These are phyloP conservation scores for Diachrysia chrysitis DNA, from an alignment of 2,888 invertebrate species.

Conservation along the genomic window DNA sequence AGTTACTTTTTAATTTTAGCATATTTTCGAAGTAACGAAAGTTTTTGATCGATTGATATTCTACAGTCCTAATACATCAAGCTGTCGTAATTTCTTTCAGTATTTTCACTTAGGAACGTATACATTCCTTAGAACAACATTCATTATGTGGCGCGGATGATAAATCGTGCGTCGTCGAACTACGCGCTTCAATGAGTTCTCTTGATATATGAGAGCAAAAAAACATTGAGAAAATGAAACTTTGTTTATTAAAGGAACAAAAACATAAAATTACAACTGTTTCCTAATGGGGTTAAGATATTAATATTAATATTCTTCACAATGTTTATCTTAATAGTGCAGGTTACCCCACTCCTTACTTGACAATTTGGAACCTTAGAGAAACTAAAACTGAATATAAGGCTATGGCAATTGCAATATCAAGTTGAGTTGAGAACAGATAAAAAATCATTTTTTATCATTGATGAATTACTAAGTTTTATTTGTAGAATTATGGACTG, in stretches of 20 bases:
- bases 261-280: slow-evolving; percentile 9
- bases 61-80: slow-evolving; percentile 35
- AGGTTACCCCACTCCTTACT: neutral
- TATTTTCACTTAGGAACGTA: slow-evolving; percentile 47
- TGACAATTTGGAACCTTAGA: neutral
- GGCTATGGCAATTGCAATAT: too few species aligned
- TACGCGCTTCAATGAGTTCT: slow-evolving; percentile 41
- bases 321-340: neutral
- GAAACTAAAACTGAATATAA: too few species aligned
- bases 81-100: slow-evolving; percentile 27
- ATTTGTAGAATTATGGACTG: too few species aligned
- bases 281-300: neutral
- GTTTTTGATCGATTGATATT: slow-evolving; percentile 25
- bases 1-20: slow-evolving; percentile 7
- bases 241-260: slow-evolving; percentile 23
- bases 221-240: slow-evolving; percentile 24
- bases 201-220: slow-evolving; percentile 47
- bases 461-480: too few species aligned
- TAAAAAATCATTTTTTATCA: too few species aligned
- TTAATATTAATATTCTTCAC: neutral
- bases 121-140: slow-evolving; percentile 31
- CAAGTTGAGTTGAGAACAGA: too few species aligned
- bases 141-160: slow-evolving; percentile 33
- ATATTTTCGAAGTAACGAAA: slow-evolving; percentile 26
- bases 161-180: slow-evolving; percentile 28